These are phyloP conservation scores for Pygocentrus nattereri DNA, from an alignment of 2,797 vertebrate genomes.

Conservation along the genomic window DNA sequence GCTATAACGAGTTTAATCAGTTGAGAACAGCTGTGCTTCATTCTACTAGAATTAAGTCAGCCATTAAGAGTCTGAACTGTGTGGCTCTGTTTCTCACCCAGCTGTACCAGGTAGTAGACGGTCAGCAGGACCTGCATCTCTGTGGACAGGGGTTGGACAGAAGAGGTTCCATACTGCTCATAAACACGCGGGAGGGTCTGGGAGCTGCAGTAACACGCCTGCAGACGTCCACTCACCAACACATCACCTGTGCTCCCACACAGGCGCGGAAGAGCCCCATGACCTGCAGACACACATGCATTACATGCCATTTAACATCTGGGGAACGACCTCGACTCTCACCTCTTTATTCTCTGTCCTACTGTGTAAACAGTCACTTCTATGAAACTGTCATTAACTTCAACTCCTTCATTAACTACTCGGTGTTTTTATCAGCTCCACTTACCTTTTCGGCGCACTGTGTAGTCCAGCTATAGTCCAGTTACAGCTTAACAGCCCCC, in stretches of 20 bases:
- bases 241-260: constrained; percentile 91
- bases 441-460: no score
- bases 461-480: no score
- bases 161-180: constrained; percentile 87
- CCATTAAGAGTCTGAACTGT: not conserved
- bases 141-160: constrained; percentile 90
- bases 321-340: not conserved
- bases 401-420: no score
- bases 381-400: not conserved
- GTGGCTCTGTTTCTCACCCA: constrained; percentile 81
- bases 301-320: not conserved
- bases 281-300: constrained; percentile 78
- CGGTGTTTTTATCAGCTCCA: no score
- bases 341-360: not conserved
- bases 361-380: not conserved
- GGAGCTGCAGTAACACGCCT: constrained; percentile 92
- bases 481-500: no score
- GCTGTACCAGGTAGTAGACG: constrained; percentile 97
- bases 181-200: constrained; percentile 91
- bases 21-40: not conserved
- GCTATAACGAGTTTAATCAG: no score
- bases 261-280: constrained; percentile 91
- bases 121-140: constrained; percentile 98
- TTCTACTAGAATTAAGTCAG: not conserved
- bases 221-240: constrained; percentile 89